phyloP scores from a whole-genome alignment of 2,888 invertebrate species.

The Augochlorella aurata region DNA sequence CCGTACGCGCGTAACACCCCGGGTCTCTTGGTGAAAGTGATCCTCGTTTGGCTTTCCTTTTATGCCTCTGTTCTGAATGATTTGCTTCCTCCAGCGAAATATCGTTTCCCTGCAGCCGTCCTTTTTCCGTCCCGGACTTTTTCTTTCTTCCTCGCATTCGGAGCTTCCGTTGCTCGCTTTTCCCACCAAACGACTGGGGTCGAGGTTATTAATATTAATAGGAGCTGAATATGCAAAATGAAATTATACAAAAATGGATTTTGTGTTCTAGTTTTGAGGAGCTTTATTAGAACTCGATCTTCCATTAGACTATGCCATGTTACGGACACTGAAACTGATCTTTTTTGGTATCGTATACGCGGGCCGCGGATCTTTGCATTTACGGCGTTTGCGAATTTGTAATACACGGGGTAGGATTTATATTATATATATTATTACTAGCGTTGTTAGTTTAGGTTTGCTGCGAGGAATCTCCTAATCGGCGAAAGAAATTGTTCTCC shows the following conservation, averaged over 20 bases:
- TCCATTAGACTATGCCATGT: neutral
- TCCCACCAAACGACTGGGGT: neutral
- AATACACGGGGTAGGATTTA: too few relatives aligned
- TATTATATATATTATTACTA: too few relatives aligned
- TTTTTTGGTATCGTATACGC: too few relatives aligned
- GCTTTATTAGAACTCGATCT: neutral
- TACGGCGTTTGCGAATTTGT: too few relatives aligned
- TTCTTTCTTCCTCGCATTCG: neutral
- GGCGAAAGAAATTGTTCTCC: too few relatives aligned
- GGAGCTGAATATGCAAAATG: conserved; percentile 1
- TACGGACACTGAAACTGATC: too few relatives aligned
- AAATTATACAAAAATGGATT: conserved; percentile 1
- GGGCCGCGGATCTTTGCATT: too few relatives aligned
- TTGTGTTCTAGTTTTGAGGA: neutral
- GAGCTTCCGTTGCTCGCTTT: neutral
- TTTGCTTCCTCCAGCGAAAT: neutral
- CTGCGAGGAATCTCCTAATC: too few relatives aligned
- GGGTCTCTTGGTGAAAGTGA: neutral
- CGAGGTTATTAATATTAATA: conserved; percentile 1
- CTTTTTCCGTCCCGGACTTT: neutral
- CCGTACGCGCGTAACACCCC: neutral
- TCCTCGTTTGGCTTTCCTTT: neutral
- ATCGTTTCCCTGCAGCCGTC: neutral
- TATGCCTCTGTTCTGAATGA: neutral
- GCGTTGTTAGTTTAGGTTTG: too few relatives aligned